A percentile compares a stretch with the other conserved stretches of the same genome.
phyloP scores from a whole-genome alignment of 2,797 vertebrate species.

The Myotis pilosus region DNA sequence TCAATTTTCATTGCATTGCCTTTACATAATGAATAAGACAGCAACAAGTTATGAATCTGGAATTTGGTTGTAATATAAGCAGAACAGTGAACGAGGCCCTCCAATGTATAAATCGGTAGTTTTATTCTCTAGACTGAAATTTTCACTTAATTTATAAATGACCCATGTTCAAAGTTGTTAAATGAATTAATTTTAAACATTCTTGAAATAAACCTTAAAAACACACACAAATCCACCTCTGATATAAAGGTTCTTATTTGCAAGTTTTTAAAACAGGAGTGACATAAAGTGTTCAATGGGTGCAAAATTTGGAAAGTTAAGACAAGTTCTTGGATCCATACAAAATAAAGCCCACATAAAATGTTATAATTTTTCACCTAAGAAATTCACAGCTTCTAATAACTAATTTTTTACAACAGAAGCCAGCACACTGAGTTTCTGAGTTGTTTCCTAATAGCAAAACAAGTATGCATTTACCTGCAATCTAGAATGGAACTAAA shows the following conservation, averaged over 20 bases:
- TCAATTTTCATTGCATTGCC: neutral
- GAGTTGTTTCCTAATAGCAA: neutral
- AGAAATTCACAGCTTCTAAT: neutral
- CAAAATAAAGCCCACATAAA: neutral
- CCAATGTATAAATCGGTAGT: neutral
- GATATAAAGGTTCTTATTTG: neutral
- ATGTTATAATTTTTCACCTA: neutral
- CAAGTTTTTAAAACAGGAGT: neutral
- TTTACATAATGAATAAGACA: neutral
- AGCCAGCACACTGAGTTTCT: neutral
- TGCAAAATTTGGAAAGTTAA: conserved; percentile 7
- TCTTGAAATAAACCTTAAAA: neutral
- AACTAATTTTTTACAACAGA: neutral
- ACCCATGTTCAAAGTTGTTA: neutral
- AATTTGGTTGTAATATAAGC: neutral
- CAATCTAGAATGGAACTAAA: neutral
- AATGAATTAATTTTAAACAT: neutral
- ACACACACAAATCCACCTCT: neutral
- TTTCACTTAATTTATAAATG: neutral
- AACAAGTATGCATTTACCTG: neutral
- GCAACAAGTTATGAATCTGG: neutral
- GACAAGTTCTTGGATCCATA: neutral
- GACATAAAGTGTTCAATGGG: neutral
- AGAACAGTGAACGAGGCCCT: neutral
- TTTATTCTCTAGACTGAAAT: neutral